A percentile compares a stretch with the other conserved stretches of the same genome.
Evolutionary conservation across 2,888 invertebrate genomes (phyloP).

Genomic region (Psylliodes chrysocephalus): DNA sequence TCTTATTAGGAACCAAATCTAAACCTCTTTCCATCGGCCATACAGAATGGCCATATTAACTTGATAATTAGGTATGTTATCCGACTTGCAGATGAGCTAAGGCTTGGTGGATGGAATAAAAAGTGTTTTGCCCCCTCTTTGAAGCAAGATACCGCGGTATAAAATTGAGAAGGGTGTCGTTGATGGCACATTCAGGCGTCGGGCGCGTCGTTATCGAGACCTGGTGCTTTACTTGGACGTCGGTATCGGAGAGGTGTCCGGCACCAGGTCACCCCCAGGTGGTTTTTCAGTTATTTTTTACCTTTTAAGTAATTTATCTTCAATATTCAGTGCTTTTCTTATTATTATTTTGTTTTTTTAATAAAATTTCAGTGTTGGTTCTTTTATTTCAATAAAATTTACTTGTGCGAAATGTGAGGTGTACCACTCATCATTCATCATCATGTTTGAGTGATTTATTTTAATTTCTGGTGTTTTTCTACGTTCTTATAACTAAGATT

Average conservation of each 20-base stretch:
- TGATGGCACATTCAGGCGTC: conserved; percentile 65
- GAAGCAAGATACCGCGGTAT: conserved; percentile 62
- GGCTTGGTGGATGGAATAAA: conserved; percentile 78
- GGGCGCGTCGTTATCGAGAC: conserved; percentile 58
- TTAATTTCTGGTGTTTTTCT: background rate
- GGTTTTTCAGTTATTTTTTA: conserved; percentile 2
- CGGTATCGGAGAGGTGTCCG: conserved; percentile 44
- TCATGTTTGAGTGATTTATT: conserved; percentile 8
- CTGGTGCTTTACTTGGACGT: conserved; percentile 48
- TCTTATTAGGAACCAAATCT: conserved; percentile 64
- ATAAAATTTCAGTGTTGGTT: conserved; percentile 19
- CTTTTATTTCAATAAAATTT: background rate
- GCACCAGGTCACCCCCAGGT: conserved; percentile 51
- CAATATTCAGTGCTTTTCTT: background rate
- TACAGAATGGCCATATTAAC: conserved; percentile 86
- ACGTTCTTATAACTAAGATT: background rate
- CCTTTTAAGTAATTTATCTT: background rate
- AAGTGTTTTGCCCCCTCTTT: conserved; percentile 74
- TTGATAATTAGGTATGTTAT: conserved; percentile 91
- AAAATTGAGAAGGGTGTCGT: conserved; percentile 65
- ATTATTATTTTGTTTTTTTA: conserved; percentile 6
- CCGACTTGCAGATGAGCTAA: conserved; percentile 88
- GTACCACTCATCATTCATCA: background rate
- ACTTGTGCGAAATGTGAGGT: background rate
- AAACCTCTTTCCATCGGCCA: conserved; percentile 68